phyloP scores from a whole-genome alignment of 1,140 invertebrate genomes.

The Dendrolimus kikuchii region DNA sequence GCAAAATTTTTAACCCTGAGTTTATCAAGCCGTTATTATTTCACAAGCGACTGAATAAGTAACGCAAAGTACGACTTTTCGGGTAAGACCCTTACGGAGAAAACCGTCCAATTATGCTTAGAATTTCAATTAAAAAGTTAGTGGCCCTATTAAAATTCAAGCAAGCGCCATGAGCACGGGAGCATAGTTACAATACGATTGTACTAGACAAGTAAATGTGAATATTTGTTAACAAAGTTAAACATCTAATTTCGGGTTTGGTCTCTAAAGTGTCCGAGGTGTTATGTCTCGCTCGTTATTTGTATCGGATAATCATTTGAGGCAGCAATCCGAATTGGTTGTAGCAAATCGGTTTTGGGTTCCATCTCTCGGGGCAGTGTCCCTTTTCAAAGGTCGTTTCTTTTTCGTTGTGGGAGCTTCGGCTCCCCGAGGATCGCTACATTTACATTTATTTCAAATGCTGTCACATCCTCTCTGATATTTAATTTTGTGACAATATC shows the following conservation, averaged over 20 bases:
- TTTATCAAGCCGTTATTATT: too few species aligned
- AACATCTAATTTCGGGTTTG: constrained; percentile 9
- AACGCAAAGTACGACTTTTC: too few species aligned
- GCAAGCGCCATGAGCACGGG: constrained; percentile 18
- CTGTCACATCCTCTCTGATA: constrained; percentile 11
- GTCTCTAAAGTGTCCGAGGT: constrained; percentile 3
- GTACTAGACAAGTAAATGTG: constrained; percentile 17
- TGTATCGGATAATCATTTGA: constrained; percentile 19
- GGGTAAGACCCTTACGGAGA: constrained; percentile 26
- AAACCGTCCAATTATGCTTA: constrained; percentile 18
- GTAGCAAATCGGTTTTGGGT: constrained; percentile 11
- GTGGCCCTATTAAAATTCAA: constrained; percentile 34
- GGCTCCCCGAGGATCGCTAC: constrained; percentile 11
- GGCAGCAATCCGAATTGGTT: constrained; percentile 10
- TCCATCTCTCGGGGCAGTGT: constrained; percentile 11
- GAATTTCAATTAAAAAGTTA: constrained; percentile 43
- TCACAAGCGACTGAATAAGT: too few species aligned
- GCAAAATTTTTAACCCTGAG: too few species aligned
- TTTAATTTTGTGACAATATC: constrained; percentile 17
- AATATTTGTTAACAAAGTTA: constrained; percentile 18
- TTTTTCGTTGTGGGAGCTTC: constrained; percentile 15
- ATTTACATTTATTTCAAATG: constrained; percentile 21
- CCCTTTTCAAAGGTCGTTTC: constrained; percentile 19
- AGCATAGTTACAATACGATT: constrained; percentile 25
- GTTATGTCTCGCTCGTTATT: constrained; percentile 10